phyloP scores from a whole-genome alignment of 2,113 vertebrate species.

The Salvelinus fontinalis region DNA sequence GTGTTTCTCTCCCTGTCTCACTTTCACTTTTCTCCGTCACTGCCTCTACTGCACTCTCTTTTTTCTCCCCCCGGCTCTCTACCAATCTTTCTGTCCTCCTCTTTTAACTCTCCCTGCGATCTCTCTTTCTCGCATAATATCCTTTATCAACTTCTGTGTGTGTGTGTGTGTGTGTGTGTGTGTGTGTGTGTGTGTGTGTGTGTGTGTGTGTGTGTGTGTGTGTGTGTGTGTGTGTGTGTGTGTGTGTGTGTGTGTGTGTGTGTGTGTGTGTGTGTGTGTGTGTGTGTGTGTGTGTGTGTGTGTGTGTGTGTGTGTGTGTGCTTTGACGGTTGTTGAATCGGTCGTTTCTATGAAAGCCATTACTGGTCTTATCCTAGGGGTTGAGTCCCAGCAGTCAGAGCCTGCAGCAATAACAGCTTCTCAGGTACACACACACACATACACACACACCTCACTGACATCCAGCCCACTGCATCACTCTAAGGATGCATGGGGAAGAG shows the following conservation, averaged over 20 bases:
- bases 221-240: too few species aligned
- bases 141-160: neutral
- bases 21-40: neutral
- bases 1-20: neutral
- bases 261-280: conserved; percentile 1
- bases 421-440: neutral
- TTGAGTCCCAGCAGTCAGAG: conserved; percentile 14
- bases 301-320: too few species aligned
- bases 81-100: too few species aligned
- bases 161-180: neutral
- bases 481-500: conserved; percentile 24
- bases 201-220: too few species aligned
- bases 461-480: neutral
- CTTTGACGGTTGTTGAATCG: conserved; percentile 19
- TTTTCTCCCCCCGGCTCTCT: too few species aligned
- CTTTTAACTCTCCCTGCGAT: too few species aligned
- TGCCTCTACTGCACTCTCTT: too few species aligned
- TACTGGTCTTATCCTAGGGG: neutral
- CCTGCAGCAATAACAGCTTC: conserved; percentile 11
- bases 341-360: neutral
- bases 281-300: neutral
- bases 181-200: too few species aligned
- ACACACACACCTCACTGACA: neutral
- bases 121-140: conserved; percentile 10
- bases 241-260: too few species aligned